Evolutionary conservation across 2,888 invertebrate genomes (phyloP).

Genomic region (Caenorhabditis sulstoni): DNA sequence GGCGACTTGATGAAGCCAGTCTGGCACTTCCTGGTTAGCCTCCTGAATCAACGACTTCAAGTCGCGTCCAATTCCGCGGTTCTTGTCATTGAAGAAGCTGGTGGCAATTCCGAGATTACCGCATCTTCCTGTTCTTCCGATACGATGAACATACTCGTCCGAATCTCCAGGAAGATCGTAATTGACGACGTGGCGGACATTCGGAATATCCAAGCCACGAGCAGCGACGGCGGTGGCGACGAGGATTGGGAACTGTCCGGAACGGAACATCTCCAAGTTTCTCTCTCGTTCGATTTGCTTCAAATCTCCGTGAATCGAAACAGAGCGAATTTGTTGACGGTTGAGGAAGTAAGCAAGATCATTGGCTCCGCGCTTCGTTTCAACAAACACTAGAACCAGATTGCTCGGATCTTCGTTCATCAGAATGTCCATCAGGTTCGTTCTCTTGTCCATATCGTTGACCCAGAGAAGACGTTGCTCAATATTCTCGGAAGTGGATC

Average conservation of each 20-base stretch:
- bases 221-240: conserved; percentile 74
- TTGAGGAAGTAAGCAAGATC: conserved; percentile 89
- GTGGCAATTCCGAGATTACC: conserved; percentile 71
- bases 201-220: conserved; percentile 71
- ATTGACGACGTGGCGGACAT: conserved; percentile 70
- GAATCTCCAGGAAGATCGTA: conserved; percentile 70
- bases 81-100: conserved; percentile 73
- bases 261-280: conserved; percentile 66
- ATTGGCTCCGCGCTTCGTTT: conserved; percentile 99
- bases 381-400: conserved; percentile 96
- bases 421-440: conserved; percentile 93
- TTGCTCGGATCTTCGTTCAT: conserved; percentile 82
- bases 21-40: conserved; percentile 69
- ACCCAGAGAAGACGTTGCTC: conserved; percentile 96
- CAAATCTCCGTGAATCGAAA: conserved; percentile 98
- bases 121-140: conserved; percentile 72
- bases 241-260: conserved; percentile 84
- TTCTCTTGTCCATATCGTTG: conserved; percentile 96
- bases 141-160: conserved; percentile 73
- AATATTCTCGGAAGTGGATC: conserved; percentile 99
- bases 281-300: conserved; percentile 88
- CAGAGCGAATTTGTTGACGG: conserved; percentile 84
- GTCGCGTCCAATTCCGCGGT: conserved; percentile 67
- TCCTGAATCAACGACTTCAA: conserved; percentile 61
- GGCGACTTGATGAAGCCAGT: conserved; percentile 66